Evolutionary conservation across 2,888 invertebrate species (phyloP).

Genomic region (Opisthograptis luteolata): DNA sequence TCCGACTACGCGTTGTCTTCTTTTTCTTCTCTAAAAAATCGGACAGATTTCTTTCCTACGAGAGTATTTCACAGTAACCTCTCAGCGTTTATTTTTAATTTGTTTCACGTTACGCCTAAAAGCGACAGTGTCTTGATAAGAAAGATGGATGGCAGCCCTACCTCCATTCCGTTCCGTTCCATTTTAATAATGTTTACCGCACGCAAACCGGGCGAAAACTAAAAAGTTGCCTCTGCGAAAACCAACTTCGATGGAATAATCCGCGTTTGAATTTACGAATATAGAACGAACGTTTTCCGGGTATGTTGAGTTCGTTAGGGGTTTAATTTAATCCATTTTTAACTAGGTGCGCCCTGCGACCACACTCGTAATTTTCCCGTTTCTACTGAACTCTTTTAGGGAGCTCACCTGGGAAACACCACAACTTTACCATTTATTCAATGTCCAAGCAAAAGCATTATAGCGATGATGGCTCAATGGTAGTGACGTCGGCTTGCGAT

Average conservation of each 20-base stretch:
- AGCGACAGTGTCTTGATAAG: not conserved
- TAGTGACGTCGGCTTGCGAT: no score
- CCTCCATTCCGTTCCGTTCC: slow-evolving; percentile 25
- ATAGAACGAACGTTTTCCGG: slow-evolving; percentile 23
- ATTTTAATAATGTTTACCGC: slow-evolving; percentile 56
- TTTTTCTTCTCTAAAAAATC: not conserved
- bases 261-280: slow-evolving; percentile 42
- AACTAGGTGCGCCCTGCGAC: no score
- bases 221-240: slow-evolving; percentile 40
- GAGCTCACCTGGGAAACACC: no score
- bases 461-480: no score
- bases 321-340: slow-evolving; percentile 41
- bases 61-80: not conserved
- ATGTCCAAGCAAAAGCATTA: no score
- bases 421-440: no score
- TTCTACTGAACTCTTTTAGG: no score
- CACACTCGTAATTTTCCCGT: no score
- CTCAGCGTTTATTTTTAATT: not conserved
- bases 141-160: slow-evolving; percentile 20
- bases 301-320: slow-evolving; percentile 34
- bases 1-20: not conserved
- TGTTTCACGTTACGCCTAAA: not conserved
- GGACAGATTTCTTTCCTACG: no score
- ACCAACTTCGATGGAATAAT: slow-evolving; percentile 41
- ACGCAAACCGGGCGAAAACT: slow-evolving; percentile 37